Evolutionary conservation across 2,888 invertebrate genomes (phyloP).

Genomic region (Hydraecia micacea): DNA sequence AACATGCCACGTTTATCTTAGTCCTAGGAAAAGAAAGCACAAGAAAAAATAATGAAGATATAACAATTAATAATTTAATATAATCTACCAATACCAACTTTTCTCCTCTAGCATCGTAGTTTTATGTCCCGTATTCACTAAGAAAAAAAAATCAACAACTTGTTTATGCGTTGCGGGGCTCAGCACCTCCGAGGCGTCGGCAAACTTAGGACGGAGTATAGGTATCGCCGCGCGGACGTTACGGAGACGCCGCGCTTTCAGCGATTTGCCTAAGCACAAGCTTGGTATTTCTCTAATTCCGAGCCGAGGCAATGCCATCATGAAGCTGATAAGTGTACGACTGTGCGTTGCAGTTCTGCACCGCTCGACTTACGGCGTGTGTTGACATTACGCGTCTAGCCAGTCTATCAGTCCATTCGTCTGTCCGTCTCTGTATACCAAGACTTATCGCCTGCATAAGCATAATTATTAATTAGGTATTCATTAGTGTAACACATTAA

Average conservation of each 20-base stretch:
- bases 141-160: background rate
- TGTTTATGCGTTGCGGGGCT: background rate
- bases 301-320: background rate
- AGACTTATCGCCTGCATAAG: background rate
- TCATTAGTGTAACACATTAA: conserved; percentile 16
- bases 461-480: conserved; percentile 35
- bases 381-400: background rate
- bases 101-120: background rate
- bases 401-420: background rate
- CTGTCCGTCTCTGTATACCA: background rate
- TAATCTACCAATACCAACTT: background rate
- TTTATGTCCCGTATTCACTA: background rate
- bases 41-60: background rate
- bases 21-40: background rate
- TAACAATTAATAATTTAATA: no score
- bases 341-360: background rate
- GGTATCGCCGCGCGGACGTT: background rate
- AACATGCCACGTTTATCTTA: no score
- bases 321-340: conserved; percentile 2
- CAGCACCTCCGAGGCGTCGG: background rate
- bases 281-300: background rate
- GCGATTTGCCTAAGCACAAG: background rate
- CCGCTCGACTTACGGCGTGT: background rate
- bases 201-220: background rate
- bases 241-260: background rate